Conservation (phyloP, 1,140 invertebrate species). For the Drosophila subpulchrella region DNA sequence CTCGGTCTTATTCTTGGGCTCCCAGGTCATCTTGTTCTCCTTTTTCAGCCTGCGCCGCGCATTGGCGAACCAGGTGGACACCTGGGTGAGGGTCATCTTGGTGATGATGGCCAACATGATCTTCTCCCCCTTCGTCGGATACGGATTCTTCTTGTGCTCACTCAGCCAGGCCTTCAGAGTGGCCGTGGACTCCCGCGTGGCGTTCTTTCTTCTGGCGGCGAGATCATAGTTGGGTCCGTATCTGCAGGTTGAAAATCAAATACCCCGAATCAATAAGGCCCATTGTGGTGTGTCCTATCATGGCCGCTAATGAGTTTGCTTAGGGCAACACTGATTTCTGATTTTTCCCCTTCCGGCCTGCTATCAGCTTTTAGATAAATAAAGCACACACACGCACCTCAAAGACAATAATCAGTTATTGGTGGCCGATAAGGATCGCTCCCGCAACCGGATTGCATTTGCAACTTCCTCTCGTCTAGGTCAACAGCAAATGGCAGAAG, state of each 20-base stretch:
- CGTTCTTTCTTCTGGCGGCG: slow-evolving; percentile 96
- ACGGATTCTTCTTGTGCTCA: slow-evolving; percentile 98
- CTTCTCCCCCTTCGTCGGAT: slow-evolving; percentile 98
- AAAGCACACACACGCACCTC: slow-evolving; percentile 19
- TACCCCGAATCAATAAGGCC: slow-evolving; percentile 27
- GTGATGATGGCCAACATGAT: slow-evolving; percentile 98
- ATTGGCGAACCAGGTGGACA: slow-evolving; percentile 98
- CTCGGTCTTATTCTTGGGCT: slow-evolving; percentile 95
- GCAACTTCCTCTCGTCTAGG: slow-evolving; percentile 65
- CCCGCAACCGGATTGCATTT: slow-evolving; percentile 48
- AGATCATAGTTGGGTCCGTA: slow-evolving; percentile 97
- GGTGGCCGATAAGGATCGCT: slow-evolving; percentile 29
- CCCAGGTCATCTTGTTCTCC: slow-evolving; percentile 99
- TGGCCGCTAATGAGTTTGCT: slow-evolving; percentile 37
- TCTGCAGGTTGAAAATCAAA: slow-evolving; percentile 85
- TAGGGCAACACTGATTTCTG: slow-evolving; percentile 6
- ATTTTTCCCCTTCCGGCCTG: slow-evolving; percentile 14
- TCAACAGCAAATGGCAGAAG: slow-evolving; percentile 40
- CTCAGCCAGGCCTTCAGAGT: slow-evolving; percentile 98
- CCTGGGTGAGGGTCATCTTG: slow-evolving; percentile 98
- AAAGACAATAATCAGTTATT: slow-evolving; percentile 39
- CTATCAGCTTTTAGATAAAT: slow-evolving; percentile 30
- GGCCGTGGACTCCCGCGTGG: slow-evolving; percentile 98
- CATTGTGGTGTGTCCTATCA: slow-evolving; percentile 6
- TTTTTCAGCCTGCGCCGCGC: slow-evolving; percentile 95